These are phyloP conservation scores for Parazoanthus swiftii DNA, from an alignment of 92 coral and sea anemone genomes.

Conservation along the genomic window DNA sequence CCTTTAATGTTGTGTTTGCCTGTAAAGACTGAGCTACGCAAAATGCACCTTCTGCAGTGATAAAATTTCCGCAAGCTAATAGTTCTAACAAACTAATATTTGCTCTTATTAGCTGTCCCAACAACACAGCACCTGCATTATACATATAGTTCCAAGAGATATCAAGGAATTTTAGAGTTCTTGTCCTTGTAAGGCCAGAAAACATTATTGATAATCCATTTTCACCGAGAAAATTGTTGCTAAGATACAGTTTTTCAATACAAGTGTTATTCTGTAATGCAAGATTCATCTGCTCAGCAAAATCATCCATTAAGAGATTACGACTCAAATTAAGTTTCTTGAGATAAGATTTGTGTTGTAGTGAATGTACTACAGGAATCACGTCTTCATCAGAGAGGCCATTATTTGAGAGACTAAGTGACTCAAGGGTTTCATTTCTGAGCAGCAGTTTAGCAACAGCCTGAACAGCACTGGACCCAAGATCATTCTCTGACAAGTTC, in stretches of 20 bases:
- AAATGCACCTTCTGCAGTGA: conserved; percentile 71
- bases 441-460: conserved; percentile 64
- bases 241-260: conserved; percentile 62
- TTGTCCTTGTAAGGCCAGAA: conserved; percentile 58
- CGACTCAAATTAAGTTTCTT: conserved; percentile 68
- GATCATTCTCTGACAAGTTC: conserved; percentile 70
- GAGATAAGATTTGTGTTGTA: conserved; percentile 49
- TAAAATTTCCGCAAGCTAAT: conserved; percentile 77
- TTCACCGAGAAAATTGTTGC: conserved; percentile 73
- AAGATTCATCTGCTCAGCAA: conserved; percentile 51
- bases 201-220: conserved; percentile 69
- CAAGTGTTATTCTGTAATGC: conserved; percentile 48
- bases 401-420: conserved; percentile 66
- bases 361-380: conserved; percentile 39
- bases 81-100: conserved; percentile 64
- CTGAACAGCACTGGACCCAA: conserved; percentile 52
- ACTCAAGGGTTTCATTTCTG: conserved; percentile 51
- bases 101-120: conserved; percentile 60
- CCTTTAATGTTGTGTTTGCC: conserved; percentile 59
- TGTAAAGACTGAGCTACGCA: conserved; percentile 63
- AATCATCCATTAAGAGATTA: conserved; percentile 70
- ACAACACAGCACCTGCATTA: conserved; percentile 72
- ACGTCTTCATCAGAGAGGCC: conserved; percentile 67
- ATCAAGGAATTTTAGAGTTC: conserved; percentile 64
- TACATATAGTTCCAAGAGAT: conserved; percentile 92